Conservation (phyloP, 2,888 invertebrate species). For the Trilocha varians region DNA sequence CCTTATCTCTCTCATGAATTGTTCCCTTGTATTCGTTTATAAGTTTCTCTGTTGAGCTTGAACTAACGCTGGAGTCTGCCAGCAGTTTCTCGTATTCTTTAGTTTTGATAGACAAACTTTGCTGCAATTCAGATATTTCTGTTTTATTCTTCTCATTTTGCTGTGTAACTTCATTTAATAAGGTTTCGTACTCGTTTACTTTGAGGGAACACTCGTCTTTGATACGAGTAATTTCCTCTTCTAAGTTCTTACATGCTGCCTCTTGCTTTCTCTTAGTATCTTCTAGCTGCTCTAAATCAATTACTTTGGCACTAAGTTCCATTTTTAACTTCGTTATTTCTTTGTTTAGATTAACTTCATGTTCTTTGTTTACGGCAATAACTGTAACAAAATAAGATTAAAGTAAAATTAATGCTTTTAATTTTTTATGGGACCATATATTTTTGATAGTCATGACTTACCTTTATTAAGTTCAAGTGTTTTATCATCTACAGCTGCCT, state of each 20-base stretch:
- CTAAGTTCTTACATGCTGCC: slow-evolving; percentile 38
- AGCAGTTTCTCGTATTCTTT: slow-evolving; percentile 56
- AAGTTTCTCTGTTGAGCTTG: slow-evolving; percentile 52
- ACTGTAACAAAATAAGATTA: too few species aligned
- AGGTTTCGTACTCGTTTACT: slow-evolving; percentile 61
- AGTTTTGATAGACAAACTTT: slow-evolving; percentile 46
- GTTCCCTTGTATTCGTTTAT: slow-evolving; percentile 62
- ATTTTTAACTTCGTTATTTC: slow-evolving; percentile 68
- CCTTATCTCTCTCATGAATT: slow-evolving; percentile 69
- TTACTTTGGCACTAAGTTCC: slow-evolving; percentile 70
- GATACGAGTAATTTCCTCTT: slow-evolving; percentile 48
- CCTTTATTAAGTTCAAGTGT: slow-evolving; percentile 67
- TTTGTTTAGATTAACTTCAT: slow-evolving; percentile 63
- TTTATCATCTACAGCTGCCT: slow-evolving; percentile 66
- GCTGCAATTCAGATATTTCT: slow-evolving; percentile 54
- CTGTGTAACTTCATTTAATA: slow-evolving; percentile 55
- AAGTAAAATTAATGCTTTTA: neutral
- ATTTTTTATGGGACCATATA: neutral
- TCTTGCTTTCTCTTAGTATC: slow-evolving; percentile 59
- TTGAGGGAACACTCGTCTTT: slow-evolving; percentile 54
- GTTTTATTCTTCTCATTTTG: slow-evolving; percentile 54
- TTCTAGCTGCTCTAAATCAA: slow-evolving; percentile 67
- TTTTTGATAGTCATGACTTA: slow-evolving; percentile 21
- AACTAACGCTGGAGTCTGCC: slow-evolving; percentile 45
- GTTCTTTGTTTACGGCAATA: slow-evolving; percentile 58